Evolutionary conservation across 2,888 invertebrate species (phyloP).

Genomic region (Lydus trimaculatus): DNA sequence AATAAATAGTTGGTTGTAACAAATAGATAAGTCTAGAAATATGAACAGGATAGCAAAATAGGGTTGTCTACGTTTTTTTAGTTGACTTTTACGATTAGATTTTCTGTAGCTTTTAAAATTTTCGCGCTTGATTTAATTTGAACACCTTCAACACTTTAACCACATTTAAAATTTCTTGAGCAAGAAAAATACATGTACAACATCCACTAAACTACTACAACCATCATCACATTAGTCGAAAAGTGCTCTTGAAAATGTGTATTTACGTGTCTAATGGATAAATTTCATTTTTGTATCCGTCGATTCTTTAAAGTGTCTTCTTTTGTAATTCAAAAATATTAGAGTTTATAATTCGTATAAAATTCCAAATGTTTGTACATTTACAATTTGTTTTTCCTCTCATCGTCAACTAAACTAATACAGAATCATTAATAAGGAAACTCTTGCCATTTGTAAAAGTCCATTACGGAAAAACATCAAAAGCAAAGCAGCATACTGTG

Average conservation of each 20-base stretch:
- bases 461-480: neutral
- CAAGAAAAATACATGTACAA: neutral
- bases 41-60: conserved; percentile 4
- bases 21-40: conserved; percentile 5
- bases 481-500: no score
- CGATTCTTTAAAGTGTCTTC: no score
- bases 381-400: neutral
- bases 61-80: conserved; percentile 14
- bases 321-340: no score
- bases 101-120: conserved; percentile 26
- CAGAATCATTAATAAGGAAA: neutral
- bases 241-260: neutral
- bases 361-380: neutral
- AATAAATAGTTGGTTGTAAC: neutral
- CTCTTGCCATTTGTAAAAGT: neutral
- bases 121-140: conserved; percentile 28
- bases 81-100: conserved; percentile 26
- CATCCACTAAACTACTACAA: neutral
- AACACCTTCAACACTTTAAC: conserved; percentile 13
- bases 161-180: neutral
- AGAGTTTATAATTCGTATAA: neutral
- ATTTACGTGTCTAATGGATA: neutral
- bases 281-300: neutral
- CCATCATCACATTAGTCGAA: neutral
- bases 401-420: neutral